Evolutionary conservation across 2,888 invertebrate genomes (phyloP).

Genomic region (Cyclophora albipunctata): DNA sequence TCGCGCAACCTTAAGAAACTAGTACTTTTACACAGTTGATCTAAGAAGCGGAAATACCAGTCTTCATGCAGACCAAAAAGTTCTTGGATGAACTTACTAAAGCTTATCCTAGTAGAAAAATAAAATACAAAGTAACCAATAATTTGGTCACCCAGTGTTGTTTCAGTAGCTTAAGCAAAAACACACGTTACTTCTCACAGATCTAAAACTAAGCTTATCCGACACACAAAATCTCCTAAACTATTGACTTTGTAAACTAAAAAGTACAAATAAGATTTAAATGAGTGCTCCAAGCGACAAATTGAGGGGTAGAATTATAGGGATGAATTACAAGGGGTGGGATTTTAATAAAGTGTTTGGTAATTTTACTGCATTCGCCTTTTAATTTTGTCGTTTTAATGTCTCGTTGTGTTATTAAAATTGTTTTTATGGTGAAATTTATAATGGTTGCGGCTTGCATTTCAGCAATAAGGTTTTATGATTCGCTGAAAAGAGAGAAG

Average conservation of each 20-base stretch:
- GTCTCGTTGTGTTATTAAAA: not conserved
- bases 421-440: slow-evolving; percentile 1
- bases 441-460: too few relatives aligned
- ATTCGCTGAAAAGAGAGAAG: too few relatives aligned
- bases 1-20: too few relatives aligned
- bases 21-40: too few relatives aligned
- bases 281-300: slow-evolving; percentile 35
- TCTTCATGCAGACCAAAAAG: too few relatives aligned
- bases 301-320: slow-evolving; percentile 11
- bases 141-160: too few relatives aligned
- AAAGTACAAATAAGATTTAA: slow-evolving; percentile 71
- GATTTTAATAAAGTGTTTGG: slow-evolving; percentile 20
- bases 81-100: too few relatives aligned
- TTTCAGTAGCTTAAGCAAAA: too few relatives aligned
- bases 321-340: slow-evolving; percentile 14
- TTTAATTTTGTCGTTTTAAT: slow-evolving; percentile 9
- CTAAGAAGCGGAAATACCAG: too few relatives aligned
- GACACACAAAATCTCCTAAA: slow-evolving; percentile 30
- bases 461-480: too few relatives aligned
- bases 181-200: slow-evolving; percentile 5
- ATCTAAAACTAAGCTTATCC: slow-evolving; percentile 23
- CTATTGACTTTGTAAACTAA: slow-evolving; percentile 64
- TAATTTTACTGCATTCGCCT: slow-evolving; percentile 14
- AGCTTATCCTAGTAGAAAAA: too few relatives aligned
- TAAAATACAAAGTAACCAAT: too few relatives aligned